Evolutionary conservation across 1,140 invertebrate genomes (phyloP).

Genomic region (Drosophila oshimai): DNA sequence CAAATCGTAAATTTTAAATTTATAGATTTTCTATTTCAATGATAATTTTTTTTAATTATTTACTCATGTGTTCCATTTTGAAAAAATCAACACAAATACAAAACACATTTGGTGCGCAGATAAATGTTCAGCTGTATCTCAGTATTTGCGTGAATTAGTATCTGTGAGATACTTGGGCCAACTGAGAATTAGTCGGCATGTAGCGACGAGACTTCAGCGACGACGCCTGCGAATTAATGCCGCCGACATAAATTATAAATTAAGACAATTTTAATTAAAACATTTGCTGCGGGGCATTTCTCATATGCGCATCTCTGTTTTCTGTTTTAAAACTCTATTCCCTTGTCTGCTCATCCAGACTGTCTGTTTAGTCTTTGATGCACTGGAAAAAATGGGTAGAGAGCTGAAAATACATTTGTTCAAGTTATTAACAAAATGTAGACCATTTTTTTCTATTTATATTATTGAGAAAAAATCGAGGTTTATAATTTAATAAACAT

Average conservation of each 20-base stretch:
- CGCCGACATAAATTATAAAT: conserved; percentile 75
- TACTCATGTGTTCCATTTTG: not conserved
- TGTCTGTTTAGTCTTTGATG: not conserved
- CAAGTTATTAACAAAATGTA: too few relatives aligned
- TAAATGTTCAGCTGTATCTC: conserved; percentile 12
- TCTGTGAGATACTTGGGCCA: conserved; percentile 60
- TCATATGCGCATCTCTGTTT: not conserved
- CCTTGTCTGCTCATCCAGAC: not conserved
- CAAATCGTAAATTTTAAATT: conserved; percentile 10
- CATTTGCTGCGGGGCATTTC: conserved; percentile 47
- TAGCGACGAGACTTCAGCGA: conserved; percentile 12
- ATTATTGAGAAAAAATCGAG: too few relatives aligned
- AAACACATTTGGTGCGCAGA: conserved; percentile 45
- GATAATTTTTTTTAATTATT: not conserved
- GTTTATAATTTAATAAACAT: too few relatives aligned
- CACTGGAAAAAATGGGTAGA: not conserved
- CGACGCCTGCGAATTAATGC: conserved; percentile 71
- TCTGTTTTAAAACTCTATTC: not conserved
- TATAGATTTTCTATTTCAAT: conserved; percentile 12
- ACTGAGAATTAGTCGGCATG: conserved; percentile 63
- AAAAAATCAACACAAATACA: conserved; percentile 30
- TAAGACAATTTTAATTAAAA: conserved; percentile 77
- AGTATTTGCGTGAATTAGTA: conserved; percentile 14
- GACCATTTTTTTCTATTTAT: too few relatives aligned
- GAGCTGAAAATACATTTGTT: too few relatives aligned